Evolutionary conservation across 2,888 invertebrate species (phyloP).

Genomic region (Microctonus brassicae): DNA sequence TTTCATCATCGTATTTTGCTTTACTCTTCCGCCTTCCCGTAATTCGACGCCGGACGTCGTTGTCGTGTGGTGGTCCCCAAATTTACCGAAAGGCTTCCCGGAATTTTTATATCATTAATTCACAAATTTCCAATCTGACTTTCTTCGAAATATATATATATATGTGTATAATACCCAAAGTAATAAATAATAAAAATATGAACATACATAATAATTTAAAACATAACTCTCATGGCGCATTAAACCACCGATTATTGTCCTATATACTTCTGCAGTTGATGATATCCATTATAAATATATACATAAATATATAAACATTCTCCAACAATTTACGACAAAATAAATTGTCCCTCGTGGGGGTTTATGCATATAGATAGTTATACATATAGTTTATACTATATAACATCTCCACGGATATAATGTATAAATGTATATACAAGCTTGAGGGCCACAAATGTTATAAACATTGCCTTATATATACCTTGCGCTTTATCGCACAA

Average conservation of each 20-base stretch:
- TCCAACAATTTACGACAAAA: background rate
- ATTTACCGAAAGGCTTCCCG: conserved; percentile 43
- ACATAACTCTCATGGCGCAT: background rate
- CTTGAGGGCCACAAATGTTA: conserved; percentile 10
- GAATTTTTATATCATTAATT: conserved; percentile 46
- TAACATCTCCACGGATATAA: background rate
- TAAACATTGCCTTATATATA: conserved; percentile 3
- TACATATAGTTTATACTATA: background rate
- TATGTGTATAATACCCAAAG: too few species aligned
- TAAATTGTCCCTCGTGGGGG: background rate
- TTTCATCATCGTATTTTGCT: conserved; percentile 4
- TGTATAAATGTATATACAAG: background rate
- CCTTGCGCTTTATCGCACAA: conserved; percentile 10
- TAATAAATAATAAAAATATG: background rate
- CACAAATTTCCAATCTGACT: conserved; percentile 32
- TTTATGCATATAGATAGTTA: background rate
- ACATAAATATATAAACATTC: background rate
- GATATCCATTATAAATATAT: too few species aligned
- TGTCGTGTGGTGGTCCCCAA: conserved; percentile 19
- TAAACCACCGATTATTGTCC: background rate
- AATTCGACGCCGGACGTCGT: conserved; percentile 38
- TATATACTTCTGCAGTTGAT: background rate
- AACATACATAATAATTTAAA: background rate
- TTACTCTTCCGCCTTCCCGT: conserved; percentile 28
- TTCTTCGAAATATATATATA: background rate